These are phyloP conservation scores for Psilanteris sp. DNA, from an alignment of 1,140 invertebrate genomes.

Conservation along the genomic window DNA sequence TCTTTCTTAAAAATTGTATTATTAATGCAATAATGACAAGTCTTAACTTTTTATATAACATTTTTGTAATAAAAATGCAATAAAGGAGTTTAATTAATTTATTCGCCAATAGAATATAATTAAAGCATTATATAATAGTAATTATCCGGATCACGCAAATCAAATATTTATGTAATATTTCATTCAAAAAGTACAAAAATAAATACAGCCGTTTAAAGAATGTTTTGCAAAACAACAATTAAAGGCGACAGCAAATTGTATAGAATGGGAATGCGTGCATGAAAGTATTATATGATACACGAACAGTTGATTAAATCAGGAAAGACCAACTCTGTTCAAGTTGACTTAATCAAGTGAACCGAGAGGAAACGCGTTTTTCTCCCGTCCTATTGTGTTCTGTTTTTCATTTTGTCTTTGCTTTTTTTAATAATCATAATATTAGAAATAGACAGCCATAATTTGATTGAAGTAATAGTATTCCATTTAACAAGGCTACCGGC, in stretches of 20 bases:
- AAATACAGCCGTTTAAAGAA: constrained; percentile 12
- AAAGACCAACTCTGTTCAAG: not conserved
- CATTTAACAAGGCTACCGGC: not conserved
- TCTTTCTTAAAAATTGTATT: no score
- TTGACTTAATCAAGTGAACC: not conserved
- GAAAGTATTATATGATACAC: constrained; percentile 35
- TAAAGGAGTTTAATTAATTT: no score
- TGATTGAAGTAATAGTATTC: constrained; percentile 15
- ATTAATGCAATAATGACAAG: no score
- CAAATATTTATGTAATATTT: constrained; percentile 32
- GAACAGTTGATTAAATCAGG: constrained; percentile 19
- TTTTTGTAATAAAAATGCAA: no score
- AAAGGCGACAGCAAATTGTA: constrained; percentile 11
- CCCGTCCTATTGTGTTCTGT: no score
- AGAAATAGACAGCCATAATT: constrained; percentile 1
- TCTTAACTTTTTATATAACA: no score
- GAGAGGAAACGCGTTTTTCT: not conserved
- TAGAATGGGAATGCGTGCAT: constrained; percentile 23
- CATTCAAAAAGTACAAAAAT: constrained; percentile 14
- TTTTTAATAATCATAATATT: not conserved
- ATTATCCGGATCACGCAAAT: constrained; percentile 5
- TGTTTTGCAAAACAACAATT: constrained; percentile 27
- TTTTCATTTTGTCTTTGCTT: not conserved
- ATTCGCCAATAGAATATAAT: no score
- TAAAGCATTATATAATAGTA: constrained; percentile 17